phyloP scores from a whole-genome alignment of 2,113 vertebrate species.

The Oncorhynchus kisutch region DNA sequence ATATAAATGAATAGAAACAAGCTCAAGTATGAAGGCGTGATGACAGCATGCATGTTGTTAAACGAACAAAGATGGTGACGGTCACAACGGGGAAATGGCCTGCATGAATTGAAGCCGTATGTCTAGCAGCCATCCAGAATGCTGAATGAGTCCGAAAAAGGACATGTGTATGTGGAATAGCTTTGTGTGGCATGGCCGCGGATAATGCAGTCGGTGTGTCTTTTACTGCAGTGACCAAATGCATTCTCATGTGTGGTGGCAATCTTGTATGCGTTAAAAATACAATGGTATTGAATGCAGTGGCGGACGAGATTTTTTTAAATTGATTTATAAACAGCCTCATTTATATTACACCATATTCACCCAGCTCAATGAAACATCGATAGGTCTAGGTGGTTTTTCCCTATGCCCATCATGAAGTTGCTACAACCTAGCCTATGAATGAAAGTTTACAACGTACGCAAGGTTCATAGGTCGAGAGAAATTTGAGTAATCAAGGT shows the following conservation, averaged over 20 bases:
- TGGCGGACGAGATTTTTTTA: too few species aligned
- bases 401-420: too few species aligned
- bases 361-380: too few species aligned
- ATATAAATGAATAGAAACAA: background rate
- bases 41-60: background rate
- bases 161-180: background rate
- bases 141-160: background rate
- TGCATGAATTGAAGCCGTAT: background rate
- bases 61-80: background rate
- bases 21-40: background rate
- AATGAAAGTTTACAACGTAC: too few species aligned
- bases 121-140: background rate
- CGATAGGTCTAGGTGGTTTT: too few species aligned
- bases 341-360: too few species aligned
- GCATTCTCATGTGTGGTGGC: background rate
- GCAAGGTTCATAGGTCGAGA: too few species aligned
- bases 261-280: background rate
- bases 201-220: background rate
- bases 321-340: too few species aligned
- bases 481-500: too few species aligned
- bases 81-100: background rate
- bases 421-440: too few species aligned
- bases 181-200: background rate
- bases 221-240: background rate
- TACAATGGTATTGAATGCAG: too few species aligned